phyloP scores from a whole-genome alignment of 2,797 vertebrate species.

The Sebastes cheni region DNA sequence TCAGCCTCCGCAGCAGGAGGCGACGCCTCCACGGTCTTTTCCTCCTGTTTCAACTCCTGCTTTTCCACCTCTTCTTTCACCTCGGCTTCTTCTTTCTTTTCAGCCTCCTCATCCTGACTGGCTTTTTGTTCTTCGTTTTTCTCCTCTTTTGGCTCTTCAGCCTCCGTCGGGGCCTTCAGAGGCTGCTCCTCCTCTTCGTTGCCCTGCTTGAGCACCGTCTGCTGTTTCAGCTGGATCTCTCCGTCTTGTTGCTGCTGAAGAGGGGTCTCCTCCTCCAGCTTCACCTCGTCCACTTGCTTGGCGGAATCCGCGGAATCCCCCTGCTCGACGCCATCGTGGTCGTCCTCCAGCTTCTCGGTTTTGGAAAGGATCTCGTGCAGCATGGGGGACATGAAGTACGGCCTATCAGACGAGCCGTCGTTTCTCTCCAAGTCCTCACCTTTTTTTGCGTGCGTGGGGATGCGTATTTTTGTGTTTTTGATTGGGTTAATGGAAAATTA shows the following conservation, averaged over 20 bases:
- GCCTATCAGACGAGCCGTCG: constrained; percentile 90
- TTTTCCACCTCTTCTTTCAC: constrained; percentile 34
- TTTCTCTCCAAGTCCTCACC: constrained; percentile 98
- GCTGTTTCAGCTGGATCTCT: constrained; percentile 76
- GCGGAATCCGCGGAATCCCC: constrained; percentile 1
- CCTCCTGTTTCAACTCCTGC: constrained; percentile 41
- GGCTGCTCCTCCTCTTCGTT: constrained; percentile 70
- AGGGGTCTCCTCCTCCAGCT: constrained; percentile 72
- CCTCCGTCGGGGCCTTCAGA: constrained; percentile 47
- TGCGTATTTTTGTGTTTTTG: constrained; percentile 22
- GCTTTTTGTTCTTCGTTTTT: constrained; percentile 40
- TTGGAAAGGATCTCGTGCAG: constrained; percentile 92
- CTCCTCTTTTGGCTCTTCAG: constrained; percentile 57
- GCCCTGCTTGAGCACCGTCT: constrained; percentile 54
- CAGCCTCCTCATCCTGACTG: constrained; percentile 25
- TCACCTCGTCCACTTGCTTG: constrained; percentile 49
- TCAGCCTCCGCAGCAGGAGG: constrained; percentile 32
- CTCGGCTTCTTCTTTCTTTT: constrained; percentile 47
- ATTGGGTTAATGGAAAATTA: constrained; percentile 62
- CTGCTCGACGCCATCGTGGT: constrained; percentile 24
- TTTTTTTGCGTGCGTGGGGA: constrained; percentile 66
- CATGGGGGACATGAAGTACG: constrained; percentile 94
- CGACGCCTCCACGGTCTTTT: constrained; percentile 20
- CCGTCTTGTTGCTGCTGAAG: constrained; percentile 75
- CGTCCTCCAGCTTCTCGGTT: constrained; percentile 51